These are phyloP conservation scores for Drosophila miranda DNA, from an alignment of 1,140 invertebrate genomes.

Conservation along the genomic window DNA sequence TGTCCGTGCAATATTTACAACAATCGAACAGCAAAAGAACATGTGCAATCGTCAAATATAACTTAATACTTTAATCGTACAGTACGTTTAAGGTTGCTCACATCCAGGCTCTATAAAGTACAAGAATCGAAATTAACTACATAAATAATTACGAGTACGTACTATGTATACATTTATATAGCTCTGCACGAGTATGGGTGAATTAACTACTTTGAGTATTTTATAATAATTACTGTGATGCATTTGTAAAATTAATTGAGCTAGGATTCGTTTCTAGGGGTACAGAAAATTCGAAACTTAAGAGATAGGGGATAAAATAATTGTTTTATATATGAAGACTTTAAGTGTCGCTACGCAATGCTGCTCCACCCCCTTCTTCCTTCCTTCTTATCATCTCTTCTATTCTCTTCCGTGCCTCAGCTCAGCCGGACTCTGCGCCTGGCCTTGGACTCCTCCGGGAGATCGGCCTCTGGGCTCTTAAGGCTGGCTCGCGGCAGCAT, in stretches of 20 bases:
- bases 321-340: constrained; percentile 20
- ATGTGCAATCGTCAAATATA: constrained; percentile 51
- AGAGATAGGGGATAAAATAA: constrained; percentile 15
- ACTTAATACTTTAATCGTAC: constrained; percentile 73
- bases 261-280: constrained; percentile 33
- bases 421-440: constrained; percentile 54
- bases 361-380: neutral
- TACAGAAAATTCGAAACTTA: constrained; percentile 26
- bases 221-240: constrained; percentile 76
- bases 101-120: constrained; percentile 23
- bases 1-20: constrained; percentile 59
- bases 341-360: neutral
- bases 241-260: constrained; percentile 46
- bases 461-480: constrained; percentile 48
- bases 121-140: constrained; percentile 30
- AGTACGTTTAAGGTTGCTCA: constrained; percentile 53
- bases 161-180: constrained; percentile 4
- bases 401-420: constrained; percentile 12
- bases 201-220: constrained; percentile 62
- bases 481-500: constrained; percentile 65
- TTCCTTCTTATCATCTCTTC: neutral
- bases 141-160: constrained; percentile 9
- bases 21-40: constrained; percentile 54
- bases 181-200: constrained; percentile 2
- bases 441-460: constrained; percentile 47